Percentiles rank a stretch among this genome's conserved stretches.
Evolutionary conservation across 2,888 invertebrate genomes (phyloP).

Genomic region (Petrolisthes cinctipes): DNA sequence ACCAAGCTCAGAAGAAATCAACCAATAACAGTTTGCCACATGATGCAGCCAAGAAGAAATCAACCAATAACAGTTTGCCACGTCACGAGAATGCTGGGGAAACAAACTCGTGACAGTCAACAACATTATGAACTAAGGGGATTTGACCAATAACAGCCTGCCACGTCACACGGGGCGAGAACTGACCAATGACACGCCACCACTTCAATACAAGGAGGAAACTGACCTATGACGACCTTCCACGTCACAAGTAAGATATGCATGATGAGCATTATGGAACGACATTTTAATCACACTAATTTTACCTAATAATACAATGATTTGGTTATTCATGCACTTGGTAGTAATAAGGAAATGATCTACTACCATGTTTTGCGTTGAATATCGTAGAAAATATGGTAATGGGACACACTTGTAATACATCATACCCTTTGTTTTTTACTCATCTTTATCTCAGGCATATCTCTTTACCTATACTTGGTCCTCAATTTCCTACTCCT

Average conservation of each 20-base stretch:
- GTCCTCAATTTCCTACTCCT: neutral
- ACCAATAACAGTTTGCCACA: too few species aligned
- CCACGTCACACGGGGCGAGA: neutral
- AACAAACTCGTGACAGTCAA: neutral
- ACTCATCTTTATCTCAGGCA: neutral
- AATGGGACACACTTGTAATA: neutral
- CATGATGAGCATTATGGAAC: neutral
- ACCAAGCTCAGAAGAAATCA: too few species aligned
- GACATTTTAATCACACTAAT: too few species aligned
- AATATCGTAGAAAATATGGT: too few species aligned
- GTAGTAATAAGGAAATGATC: too few species aligned
- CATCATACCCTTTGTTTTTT: neutral
- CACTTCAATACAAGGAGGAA: neutral
- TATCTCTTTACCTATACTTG: neutral
- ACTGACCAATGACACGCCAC: constrained; percentile 1
- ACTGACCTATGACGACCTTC: neutral
- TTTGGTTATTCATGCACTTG: too few species aligned
- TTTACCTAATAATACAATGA: too few species aligned
- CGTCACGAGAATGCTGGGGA: neutral
- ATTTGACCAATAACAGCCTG: neutral
- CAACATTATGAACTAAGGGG: too few species aligned
- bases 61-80: neutral
- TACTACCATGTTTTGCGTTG: too few species aligned
- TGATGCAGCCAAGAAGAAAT: neutral
- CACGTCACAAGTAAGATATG: constrained; percentile 10